Conservation (phyloP, 2,888 invertebrate species). For the Apamea epomidion region DNA sequence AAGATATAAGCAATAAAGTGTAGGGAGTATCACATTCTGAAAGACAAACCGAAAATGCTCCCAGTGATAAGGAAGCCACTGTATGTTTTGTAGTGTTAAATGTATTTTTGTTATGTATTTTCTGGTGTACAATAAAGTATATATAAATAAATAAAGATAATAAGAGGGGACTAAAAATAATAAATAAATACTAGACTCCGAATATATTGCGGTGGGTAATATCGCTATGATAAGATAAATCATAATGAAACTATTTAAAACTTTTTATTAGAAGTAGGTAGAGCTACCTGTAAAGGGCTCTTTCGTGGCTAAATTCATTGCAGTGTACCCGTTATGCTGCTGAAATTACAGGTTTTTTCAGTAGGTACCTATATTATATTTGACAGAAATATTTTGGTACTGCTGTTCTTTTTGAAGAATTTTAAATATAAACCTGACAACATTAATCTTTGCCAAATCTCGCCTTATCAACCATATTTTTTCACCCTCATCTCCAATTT, state of each 20-base stretch:
- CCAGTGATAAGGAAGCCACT: neutral
- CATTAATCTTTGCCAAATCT: conserved; percentile 87
- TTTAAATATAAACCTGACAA: neutral
- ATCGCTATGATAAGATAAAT: neutral
- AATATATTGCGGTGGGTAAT: neutral
- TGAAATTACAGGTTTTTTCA: neutral
- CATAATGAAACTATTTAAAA: neutral
- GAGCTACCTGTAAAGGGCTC: neutral
- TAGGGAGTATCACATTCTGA: no score
- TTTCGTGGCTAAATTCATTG: neutral
- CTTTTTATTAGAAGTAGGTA: neutral
- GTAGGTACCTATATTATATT: neutral
- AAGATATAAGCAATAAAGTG: neutral
- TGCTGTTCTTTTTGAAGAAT: neutral
- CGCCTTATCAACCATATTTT: neutral
- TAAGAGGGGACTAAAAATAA: no score
- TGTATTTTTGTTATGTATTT: neutral
- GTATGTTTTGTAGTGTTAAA: neutral
- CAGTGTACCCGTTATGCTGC: no score
- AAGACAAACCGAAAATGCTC: neutral
- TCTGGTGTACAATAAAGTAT: neutral
- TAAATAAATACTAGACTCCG: neutral
- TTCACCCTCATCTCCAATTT: conserved; percentile 24
- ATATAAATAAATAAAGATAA: no score
- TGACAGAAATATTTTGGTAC: neutral